Conservation (phyloP, 2,113 vertebrate species). For the Nothocercus nigrocapillus region DNA sequence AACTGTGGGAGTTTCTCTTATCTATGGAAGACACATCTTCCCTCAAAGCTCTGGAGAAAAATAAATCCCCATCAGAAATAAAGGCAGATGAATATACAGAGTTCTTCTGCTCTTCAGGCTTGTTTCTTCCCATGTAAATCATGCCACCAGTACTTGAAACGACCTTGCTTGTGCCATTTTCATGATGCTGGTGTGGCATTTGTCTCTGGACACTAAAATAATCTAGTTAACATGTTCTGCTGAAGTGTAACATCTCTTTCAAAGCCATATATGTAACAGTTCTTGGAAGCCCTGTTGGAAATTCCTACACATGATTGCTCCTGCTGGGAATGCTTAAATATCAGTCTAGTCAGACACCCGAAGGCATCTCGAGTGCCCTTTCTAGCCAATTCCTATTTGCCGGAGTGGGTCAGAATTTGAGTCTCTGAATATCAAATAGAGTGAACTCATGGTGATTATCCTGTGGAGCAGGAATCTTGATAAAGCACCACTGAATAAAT, state of each 20-base stretch:
- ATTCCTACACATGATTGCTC: conserved; percentile 21
- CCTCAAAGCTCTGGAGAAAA: not conserved
- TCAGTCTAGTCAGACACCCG: not conserved
- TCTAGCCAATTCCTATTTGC: not conserved
- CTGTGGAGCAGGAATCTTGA: not conserved
- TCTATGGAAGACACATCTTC: not conserved
- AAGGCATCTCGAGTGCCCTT: not conserved
- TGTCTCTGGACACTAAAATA: conserved; percentile 29
- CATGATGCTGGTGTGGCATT: not conserved
- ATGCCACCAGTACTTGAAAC: not conserved
- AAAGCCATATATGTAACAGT: conserved; percentile 29
- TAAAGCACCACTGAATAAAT: not conserved
- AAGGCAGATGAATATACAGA: not conserved
- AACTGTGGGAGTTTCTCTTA: not conserved
- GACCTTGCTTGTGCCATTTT: not conserved
- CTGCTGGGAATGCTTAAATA: conserved; percentile 34
- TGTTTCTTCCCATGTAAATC: not conserved
- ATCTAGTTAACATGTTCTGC: conserved; percentile 15
- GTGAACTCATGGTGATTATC: not conserved
- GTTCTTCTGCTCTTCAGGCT: not conserved
- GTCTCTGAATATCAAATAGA: not conserved
- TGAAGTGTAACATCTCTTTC: conserved; percentile 35
- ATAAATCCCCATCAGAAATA: not conserved
- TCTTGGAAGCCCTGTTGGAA: conserved; percentile 42
- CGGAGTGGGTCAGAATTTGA: not conserved